These are phyloP conservation scores for Tringa solitaria DNA, from an alignment of 2,113 vertebrate genomes.

Conservation along the genomic window DNA sequence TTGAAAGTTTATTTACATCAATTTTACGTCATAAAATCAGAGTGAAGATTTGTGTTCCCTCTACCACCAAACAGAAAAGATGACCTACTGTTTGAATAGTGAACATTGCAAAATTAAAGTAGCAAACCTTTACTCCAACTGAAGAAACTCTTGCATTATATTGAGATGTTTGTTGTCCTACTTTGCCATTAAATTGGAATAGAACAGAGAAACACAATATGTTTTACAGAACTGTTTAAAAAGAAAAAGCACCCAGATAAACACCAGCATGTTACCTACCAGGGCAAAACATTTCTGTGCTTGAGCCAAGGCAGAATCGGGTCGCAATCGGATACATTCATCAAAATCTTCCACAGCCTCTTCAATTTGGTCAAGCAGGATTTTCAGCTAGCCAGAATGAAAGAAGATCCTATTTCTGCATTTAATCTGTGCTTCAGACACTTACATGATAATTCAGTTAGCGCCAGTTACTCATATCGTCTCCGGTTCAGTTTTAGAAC, in stretches of 20 bases:
- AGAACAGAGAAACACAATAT: not conserved
- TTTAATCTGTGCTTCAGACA: conserved; percentile 10
- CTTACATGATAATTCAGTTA: not conserved
- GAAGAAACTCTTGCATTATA: not conserved
- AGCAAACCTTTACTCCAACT: not conserved
- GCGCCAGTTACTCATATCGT: fast-evolving
- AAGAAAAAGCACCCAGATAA: not conserved
- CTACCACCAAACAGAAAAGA: not conserved
- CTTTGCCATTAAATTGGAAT: not conserved
- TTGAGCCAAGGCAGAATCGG: conserved; percentile 95
- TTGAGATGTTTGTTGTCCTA: not conserved
- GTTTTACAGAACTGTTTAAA: not conserved
- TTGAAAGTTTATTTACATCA: not conserved
- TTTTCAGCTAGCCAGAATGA: conserved; percentile 86
- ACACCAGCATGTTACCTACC: conserved; percentile 71
- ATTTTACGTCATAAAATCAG: not conserved
- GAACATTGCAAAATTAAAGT: not conserved
- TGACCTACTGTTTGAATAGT: not conserved
- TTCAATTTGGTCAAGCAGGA: conserved; percentile 96
- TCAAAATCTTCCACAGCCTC: conserved; percentile 97
- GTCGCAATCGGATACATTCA: conserved; percentile 93
- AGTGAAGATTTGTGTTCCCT: not conserved
- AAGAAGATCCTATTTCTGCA: conserved; percentile 29
- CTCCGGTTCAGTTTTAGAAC: not conserved
- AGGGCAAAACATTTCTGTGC: conserved; percentile 98